Evolutionary conservation across 1,140 invertebrate genomes (phyloP), one percentile per base, ranked within the genome.

Genomic region (Neotoxoptera formosana): DNA sequence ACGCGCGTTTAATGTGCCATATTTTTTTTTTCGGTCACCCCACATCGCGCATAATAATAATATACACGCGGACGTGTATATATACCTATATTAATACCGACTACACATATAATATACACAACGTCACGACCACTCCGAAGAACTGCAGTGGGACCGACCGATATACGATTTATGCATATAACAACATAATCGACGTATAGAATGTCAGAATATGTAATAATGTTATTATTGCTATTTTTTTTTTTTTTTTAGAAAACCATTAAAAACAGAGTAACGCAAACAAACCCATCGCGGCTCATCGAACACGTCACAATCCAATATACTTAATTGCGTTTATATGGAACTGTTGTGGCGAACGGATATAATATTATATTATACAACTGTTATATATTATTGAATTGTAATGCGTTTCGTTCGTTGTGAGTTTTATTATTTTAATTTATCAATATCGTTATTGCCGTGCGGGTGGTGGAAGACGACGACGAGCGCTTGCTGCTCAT

Each of bases 241-340:
- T 83, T 83, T 83, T 83, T 84, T 84, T 41, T 45, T 45, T 36
- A 45, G 83, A 6, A 47, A 86, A 86, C 45, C 41, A 86, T 86
- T 47, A 86, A 86, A 86, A 86, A 47, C 3, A 8, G 41, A 47
- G 45, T n/a, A 86, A 17, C 7, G 84, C 84, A 47, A 84, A 45
- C 41, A 84, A 86, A 86, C 11, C 45, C 84, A 47, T 86, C 41
- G 84, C 41, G 84, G 84, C 41, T 30, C 84, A 86, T 86, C 41
- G 45, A 86, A 47, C 84, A 86, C 45, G 84, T 86, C 84, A 86
- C 84, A n/a, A 86, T 45, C 84, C 84, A 86, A 86, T 86, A 86
- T 47, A 86, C 25, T 86, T 47, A 86, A 86, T 86, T 86, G 84
- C 23, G 23, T 45, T 84, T 41, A 9, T 83, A 41, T 41, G 21